Percentiles rank a stretch among this genome's conserved stretches.
Evolutionary conservation across 2,888 invertebrate species (phyloP).

Genomic region (Morpho helenor): DNA sequence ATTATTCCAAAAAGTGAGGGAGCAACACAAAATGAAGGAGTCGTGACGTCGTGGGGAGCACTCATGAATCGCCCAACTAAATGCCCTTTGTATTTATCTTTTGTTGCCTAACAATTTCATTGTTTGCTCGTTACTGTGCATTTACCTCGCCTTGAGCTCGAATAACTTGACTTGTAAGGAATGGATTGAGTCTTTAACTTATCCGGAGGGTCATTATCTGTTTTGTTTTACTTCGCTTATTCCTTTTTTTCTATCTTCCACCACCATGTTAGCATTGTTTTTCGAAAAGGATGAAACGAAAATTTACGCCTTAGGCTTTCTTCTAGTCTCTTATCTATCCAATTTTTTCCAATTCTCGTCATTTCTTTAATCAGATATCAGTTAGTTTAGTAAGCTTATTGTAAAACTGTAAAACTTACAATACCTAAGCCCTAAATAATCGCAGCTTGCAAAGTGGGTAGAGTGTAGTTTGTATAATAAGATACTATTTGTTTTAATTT

Average conservation of each 20-base stretch:
- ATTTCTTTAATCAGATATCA: too few relatives aligned
- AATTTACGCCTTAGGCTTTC: not conserved
- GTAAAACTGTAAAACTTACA: too few relatives aligned
- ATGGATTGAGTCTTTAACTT: constrained; percentile 58
- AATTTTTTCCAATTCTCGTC: too few relatives aligned
- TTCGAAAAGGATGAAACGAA: not conserved
- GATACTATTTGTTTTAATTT: too few relatives aligned
- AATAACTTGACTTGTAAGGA: constrained; percentile 44
- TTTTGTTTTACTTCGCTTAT: constrained; percentile 34
- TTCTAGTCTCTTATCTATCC: too few relatives aligned
- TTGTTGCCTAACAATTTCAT: constrained; percentile 53
- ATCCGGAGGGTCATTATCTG: constrained; percentile 50
- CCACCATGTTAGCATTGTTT: not conserved
- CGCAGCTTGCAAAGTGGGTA: too few relatives aligned
- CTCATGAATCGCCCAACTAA: constrained; percentile 34
- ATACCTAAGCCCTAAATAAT: too few relatives aligned
- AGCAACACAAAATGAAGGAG: constrained; percentile 20
- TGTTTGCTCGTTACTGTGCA: constrained; percentile 50
- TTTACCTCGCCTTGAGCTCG: constrained; percentile 39
- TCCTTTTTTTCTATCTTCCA: not conserved
- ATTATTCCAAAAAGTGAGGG: constrained; percentile 18
- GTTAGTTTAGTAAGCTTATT: too few relatives aligned
- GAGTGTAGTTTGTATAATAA: too few relatives aligned
- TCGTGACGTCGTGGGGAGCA: constrained; percentile 26
- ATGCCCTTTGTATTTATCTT: constrained; percentile 48